Evolutionary conservation across 30 jellyfish, hydroid and myxozoan genomes (phyloP).

Genomic region (Aurelia aurita): DNA sequence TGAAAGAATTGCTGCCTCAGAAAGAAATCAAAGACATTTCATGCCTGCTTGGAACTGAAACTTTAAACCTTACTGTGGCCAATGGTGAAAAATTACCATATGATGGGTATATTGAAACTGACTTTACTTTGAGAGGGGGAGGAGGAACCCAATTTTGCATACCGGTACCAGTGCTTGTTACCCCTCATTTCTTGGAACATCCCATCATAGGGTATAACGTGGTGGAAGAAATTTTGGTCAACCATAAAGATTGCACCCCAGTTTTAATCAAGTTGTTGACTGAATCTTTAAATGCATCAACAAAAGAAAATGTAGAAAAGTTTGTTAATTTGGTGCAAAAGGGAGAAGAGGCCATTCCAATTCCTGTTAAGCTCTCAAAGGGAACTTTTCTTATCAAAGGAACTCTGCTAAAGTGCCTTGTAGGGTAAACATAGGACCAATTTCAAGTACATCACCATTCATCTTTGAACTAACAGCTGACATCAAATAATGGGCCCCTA

Average conservation of each 20-base stretch:
- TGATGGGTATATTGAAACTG: conserved; percentile 22
- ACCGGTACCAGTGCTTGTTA: conserved; percentile 32
- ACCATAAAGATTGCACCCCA: neutral
- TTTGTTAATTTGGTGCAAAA: neutral
- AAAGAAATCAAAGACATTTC: neutral
- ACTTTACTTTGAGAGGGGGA: conserved; percentile 3
- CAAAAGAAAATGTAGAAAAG: conserved; percentile 4
- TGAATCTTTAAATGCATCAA: neutral
- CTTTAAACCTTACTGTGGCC: conserved; percentile 26
- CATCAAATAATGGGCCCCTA: neutral
- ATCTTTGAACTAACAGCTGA: conserved; percentile 6
- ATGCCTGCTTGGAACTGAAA: neutral
- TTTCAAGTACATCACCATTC: neutral
- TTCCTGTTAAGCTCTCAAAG: conserved; percentile 10
- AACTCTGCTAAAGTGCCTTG: neutral
- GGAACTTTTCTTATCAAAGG: neutral
- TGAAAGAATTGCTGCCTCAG: neutral
- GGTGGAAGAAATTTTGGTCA: conserved; percentile 16
- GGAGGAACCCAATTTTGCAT: neutral
- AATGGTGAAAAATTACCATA: conserved; percentile 47
- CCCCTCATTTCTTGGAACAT: neutral
- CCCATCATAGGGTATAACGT: conserved; percentile 50
- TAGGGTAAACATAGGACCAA: conserved; percentile 11
- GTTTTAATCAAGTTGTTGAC: conserved; percentile 11
- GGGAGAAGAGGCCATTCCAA: neutral